Evolutionary conservation across 2,888 invertebrate species (phyloP).

Genomic region (Drosophila pegasa): DNA sequence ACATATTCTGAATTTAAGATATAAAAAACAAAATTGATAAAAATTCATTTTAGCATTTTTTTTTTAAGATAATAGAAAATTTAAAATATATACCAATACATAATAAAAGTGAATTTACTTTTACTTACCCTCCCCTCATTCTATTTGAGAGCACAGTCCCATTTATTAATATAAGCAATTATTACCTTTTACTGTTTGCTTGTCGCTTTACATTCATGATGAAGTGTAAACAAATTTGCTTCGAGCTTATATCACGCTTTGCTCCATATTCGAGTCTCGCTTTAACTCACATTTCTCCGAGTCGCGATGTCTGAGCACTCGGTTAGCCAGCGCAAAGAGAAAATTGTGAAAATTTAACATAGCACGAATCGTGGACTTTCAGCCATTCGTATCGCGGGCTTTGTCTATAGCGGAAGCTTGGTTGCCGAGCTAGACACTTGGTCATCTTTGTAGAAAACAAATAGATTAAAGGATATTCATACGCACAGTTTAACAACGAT

Average conservation of each 20-base stretch:
- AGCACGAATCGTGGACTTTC: conserved; percentile 43
- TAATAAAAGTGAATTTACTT: conserved; percentile 64
- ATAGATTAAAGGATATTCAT: conserved; percentile 37
- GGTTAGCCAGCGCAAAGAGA: conserved; percentile 52
- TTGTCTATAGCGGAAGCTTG: conserved; percentile 61
- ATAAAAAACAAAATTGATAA: no score
- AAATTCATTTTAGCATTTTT: no score
- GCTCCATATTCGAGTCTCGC: conserved; percentile 65
- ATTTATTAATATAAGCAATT: conserved; percentile 55
- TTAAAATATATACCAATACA: neutral
- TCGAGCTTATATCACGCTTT: conserved; percentile 69
- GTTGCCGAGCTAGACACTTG: conserved; percentile 28
- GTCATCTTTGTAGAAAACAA: conserved; percentile 31
- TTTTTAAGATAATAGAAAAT: no score
- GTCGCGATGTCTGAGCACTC: conserved; percentile 19
- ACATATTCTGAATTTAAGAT: no score
- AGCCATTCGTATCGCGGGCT: conserved; percentile 73
- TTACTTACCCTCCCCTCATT: conserved; percentile 25
- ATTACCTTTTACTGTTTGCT: conserved; percentile 36
- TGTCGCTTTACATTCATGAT: conserved; percentile 14
- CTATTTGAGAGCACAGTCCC: conserved; percentile 26
- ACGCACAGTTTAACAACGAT: conserved; percentile 16
- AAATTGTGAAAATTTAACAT: conserved; percentile 76
- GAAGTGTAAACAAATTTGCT: conserved; percentile 32
- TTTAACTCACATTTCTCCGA: conserved; percentile 53